phyloP scores from a whole-genome alignment of 2,113 vertebrate species.

The Chloropsis cyanopogon region DNA sequence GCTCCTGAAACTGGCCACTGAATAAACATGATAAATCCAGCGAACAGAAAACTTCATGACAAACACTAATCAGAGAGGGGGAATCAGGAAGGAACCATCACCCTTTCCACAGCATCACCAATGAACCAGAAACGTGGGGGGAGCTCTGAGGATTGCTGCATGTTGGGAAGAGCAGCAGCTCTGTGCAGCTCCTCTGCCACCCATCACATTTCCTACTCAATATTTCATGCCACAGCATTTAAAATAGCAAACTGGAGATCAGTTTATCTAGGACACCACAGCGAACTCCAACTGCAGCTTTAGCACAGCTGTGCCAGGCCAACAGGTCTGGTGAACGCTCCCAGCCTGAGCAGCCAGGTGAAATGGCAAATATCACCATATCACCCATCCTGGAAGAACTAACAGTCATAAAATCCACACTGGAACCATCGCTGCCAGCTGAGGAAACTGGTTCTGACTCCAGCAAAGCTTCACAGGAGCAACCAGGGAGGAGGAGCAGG shows the following conservation, averaged over 20 bases:
- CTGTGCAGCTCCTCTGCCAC: neutral
- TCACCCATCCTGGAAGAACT: rapidly evolving
- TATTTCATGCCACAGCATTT: neutral
- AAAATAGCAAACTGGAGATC: neutral
- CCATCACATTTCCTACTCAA: neutral
- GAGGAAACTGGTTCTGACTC: neutral
- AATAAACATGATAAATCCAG: slow-evolving; percentile 48
- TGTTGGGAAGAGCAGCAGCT: neutral
- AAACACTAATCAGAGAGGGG: neutral
- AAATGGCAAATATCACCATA: neutral
- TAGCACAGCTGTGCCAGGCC: neutral
- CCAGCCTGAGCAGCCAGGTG: neutral
- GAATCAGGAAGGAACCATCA: neutral
- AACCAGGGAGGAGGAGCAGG: neutral
- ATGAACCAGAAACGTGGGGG: rapidly evolving
- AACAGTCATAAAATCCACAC: neutral
- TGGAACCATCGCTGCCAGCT: neutral
- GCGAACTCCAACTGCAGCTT: neutral
- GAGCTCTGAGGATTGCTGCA: neutral
- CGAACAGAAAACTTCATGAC: neutral
- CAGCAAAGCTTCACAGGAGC: neutral
- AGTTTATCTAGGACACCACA: neutral
- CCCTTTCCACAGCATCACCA: neutral
- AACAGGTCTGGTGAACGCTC: neutral
- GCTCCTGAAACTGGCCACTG: slow-evolving; percentile 28